These are phyloP conservation scores for Formicarius rufipectus DNA, from an alignment of 2,113 vertebrate species.

Conservation along the genomic window DNA sequence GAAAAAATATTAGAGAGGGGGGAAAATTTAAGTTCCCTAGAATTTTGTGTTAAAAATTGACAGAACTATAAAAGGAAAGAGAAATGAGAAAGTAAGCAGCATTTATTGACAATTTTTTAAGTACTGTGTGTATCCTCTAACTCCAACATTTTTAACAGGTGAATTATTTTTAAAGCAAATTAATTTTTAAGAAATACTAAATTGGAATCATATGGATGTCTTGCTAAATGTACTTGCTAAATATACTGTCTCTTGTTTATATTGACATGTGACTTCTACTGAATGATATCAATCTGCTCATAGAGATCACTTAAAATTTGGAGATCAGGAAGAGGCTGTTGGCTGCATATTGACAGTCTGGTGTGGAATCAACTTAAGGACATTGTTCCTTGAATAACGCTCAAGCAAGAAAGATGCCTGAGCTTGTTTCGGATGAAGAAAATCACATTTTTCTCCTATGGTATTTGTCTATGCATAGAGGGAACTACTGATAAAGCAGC, in stretches of 20 bases:
- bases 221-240: not conserved
- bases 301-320: not conserved
- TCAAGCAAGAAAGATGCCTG: not conserved
- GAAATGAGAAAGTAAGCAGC: not conserved
- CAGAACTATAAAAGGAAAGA: not conserved
- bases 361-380: not conserved
- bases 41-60: not conserved
- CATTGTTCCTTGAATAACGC: not conserved
- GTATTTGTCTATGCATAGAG: not conserved
- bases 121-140: not conserved
- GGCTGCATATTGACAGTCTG: not conserved
- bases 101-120: rapidly evolving
- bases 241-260: not conserved
- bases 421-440: not conserved
- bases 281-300: not conserved
- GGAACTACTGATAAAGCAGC: not conserved
- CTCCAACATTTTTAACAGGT: not conserved
- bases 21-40: not conserved
- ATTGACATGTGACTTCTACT: not conserved
- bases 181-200: not conserved
- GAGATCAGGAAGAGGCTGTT: not conserved
- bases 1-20: not conserved
- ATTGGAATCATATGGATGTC: not conserved
- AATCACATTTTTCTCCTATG: not conserved
- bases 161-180: not conserved